Evolutionary conservation across 92 coral and sea anemone genomes (phyloP), one percentile per base, ranked within the genome.

Genomic region (Diadumene lineata): DNA sequence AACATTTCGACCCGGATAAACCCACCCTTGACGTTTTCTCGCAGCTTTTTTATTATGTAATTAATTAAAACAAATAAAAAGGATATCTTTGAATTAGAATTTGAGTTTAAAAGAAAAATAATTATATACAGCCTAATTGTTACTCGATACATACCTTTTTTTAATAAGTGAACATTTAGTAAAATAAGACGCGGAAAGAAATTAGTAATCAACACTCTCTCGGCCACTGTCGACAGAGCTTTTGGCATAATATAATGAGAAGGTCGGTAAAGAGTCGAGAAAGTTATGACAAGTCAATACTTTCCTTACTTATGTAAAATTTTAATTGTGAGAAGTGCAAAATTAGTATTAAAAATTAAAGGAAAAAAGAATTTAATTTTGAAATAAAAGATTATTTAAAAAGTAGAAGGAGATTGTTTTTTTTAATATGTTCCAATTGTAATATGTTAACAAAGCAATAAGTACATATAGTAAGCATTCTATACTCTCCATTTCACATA

Each of bases 121-220:
- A 60, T 60, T 60, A 60, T 60, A 23, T 60, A 60, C 65, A 60
- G 17, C 65, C 31, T 23, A n/a, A n/a, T n/a, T n/a, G n/a, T n/a
- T n/a, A n/a, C n/a, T 23, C 32, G 65, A 27, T 60, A 13, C 58
- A 16, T 53, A 53, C 58, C n/a, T n/a, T n/a, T n/a, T n/a, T n/a
- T n/a, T n/a, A n/a, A n/a, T n/a, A n/a, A n/a, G n/a, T n/a, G n/a
- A n/a, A n/a, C n/a, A n/a, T n/a, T n/a, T n/a, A n/a, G n/a, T n/a
- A n/a, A n/a, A n/a, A n/a, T n/a, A n/a, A n/a, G n/a, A n/a, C n/a
- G 10, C 58, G 58, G 58, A 15, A 53, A 53, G 2, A 53, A 21
- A 9, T 31, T 3, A 1, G 38, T 31, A 62, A 62, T 62, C 68
- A 30, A 28, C n/a, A 62, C 2, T 28, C n/a, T 62, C 21, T 62